Base-by-base conservation (phyloP, 1,140 invertebrate genomes). In the Neoseiulus cucumeris region DNA sequence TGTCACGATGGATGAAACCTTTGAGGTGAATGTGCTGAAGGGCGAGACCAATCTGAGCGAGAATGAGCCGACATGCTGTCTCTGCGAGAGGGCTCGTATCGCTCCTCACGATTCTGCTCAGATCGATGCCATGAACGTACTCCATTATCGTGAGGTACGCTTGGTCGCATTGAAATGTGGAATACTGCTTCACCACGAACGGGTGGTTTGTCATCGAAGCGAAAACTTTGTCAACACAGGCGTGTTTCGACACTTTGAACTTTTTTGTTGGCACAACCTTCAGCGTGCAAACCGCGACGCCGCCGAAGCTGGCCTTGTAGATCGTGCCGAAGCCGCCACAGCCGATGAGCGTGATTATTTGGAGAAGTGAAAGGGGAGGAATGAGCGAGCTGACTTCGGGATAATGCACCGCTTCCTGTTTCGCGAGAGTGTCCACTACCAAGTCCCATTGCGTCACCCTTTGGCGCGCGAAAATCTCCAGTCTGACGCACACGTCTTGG, bases 151-250 rank as follows among this genome's bases (percentile, higher is more conserved):
- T 59, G 51, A 20, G 51, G 22, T 18, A 59, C 25, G 51, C 51
- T 33, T 59, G 25, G 17, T 59, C 2, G 6, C 25, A 29, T 25
- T 25, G 14, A 20, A 17, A 59, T 25, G 51, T n/a, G 2, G 22
- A 17, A 25, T 25, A 59, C 6, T 59, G 33, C 51, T 25, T 25
- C 14, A 59, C 51, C 2, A 59, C 25, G 22, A 59, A 59, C 4
- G 25, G 51, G 22, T 59, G 25, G 28, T 47, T 59, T n/a, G 17
- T n/a, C 22, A 59, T 59, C 17, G 22, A 59, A 6, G 22, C 51
- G 14, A 59, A 14, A 59, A 59, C 51, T 33, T 59, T 59, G 51
- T 59, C 51, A 4, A 33, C 51, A 59, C 51, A 59, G 2, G 51
- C 22, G 22, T 59, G 51, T 20, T 59, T 25, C 22, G 22, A 33